Percentiles rank a stretch among this genome's conserved stretches.
These are phyloP conservation scores for Xanthostigma xanthostigma DNA, from an alignment of 2,888 invertebrate genomes.

Conservation along the genomic window DNA sequence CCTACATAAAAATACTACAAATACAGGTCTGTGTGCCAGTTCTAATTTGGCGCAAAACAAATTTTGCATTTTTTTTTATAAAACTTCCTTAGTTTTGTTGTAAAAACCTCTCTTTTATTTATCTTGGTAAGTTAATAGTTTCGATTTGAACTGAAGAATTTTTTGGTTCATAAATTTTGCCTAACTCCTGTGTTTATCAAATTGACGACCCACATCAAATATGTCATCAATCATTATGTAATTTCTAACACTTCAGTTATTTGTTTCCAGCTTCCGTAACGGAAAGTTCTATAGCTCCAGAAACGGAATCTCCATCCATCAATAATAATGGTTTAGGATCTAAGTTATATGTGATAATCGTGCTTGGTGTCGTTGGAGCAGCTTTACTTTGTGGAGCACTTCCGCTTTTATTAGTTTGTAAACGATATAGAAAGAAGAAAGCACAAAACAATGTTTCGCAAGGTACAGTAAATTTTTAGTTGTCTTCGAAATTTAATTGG, in stretches of 20 bases:
- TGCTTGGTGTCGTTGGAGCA: conserved; percentile 36
- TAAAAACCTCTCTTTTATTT: too few species aligned
- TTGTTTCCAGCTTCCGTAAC: not conserved
- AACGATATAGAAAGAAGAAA: conserved; percentile 33
- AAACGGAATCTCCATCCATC: not conserved
- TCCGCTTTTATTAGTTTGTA: conserved; percentile 28
- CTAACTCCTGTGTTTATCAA: too few species aligned
- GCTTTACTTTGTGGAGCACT: conserved; percentile 29
- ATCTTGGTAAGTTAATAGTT: too few species aligned
- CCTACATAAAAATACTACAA: too few species aligned
- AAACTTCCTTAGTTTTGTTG: too few species aligned
- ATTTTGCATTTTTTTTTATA: too few species aligned
- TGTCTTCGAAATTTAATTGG: too few species aligned
- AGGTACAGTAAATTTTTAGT: not conserved
- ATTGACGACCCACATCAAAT: too few species aligned
- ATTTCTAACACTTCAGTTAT: not conserved
- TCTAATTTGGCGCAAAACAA: too few species aligned
- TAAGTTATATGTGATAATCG: conserved; percentile 38
- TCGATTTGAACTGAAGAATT: too few species aligned
- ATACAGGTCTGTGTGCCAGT: too few species aligned
- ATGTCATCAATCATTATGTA: not conserved
- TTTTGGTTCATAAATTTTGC: too few species aligned
- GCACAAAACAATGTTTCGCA: conserved; percentile 19
- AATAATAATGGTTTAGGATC: conserved; percentile 2
- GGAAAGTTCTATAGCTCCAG: not conserved